A percentile compares a stretch with the other conserved stretches of the same genome.
These are phyloP conservation scores for Troides oblongomaculatus DNA, from an alignment of 2,888 invertebrate genomes.

Conservation along the genomic window DNA sequence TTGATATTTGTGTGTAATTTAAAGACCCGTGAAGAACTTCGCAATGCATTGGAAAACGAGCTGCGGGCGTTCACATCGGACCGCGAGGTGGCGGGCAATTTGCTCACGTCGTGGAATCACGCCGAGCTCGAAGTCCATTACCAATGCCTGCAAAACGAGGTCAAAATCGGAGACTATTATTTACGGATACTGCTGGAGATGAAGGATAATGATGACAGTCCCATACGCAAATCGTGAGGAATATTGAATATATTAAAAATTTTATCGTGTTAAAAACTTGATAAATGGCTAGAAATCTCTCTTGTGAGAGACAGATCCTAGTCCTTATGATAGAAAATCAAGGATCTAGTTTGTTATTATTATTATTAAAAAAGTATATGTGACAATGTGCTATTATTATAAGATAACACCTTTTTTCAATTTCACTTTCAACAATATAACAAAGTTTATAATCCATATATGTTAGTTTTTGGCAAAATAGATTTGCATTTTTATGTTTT, in stretches of 20 bases:
- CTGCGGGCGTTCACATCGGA: slow-evolving; percentile 93
- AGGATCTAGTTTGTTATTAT: too few species aligned
- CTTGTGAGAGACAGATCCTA: too few species aligned
- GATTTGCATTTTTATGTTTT: too few species aligned
- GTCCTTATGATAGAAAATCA: too few species aligned
- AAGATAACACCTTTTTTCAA: too few species aligned
- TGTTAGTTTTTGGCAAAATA: too few species aligned
- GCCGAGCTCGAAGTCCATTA: slow-evolving; percentile 97
- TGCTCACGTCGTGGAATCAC: slow-evolving; percentile 97
- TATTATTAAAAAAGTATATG: too few species aligned
- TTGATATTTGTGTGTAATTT: neutral
- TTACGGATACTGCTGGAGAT: slow-evolving; percentile 95
- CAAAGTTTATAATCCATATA: too few species aligned
- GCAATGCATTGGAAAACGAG: slow-evolving; percentile 95
- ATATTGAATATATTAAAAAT: neutral
- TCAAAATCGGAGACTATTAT: slow-evolving; percentile 99
- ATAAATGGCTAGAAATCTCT: too few species aligned
- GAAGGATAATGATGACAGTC: slow-evolving; percentile 89
- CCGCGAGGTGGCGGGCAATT: slow-evolving; percentile 91
- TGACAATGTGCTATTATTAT: too few species aligned
- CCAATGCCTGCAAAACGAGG: slow-evolving; percentile 96
- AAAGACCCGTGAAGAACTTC: slow-evolving; percentile 95
- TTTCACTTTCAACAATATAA: too few species aligned
- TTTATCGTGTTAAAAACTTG: too few species aligned
- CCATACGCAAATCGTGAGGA: slow-evolving; percentile 93